These are phyloP conservation scores for Coelopa frigida DNA, from an alignment of 1,140 invertebrate species.

Conservation along the genomic window DNA sequence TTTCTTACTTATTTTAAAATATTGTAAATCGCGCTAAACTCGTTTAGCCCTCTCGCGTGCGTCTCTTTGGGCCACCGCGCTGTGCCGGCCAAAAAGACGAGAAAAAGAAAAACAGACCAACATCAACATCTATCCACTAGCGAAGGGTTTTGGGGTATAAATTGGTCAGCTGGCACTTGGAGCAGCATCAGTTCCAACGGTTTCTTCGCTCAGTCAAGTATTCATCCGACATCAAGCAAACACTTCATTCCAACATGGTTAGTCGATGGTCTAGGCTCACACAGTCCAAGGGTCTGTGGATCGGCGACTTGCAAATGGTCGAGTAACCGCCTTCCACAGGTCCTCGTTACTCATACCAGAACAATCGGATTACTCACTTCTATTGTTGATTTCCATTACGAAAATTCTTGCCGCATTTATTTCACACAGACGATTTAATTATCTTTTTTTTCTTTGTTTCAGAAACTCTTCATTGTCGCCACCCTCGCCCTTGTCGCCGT, in stretches of 20 bases:
- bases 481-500: conserved; percentile 34
- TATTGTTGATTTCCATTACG: too few species aligned
- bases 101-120: too few species aligned
- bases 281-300: too few species aligned
- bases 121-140: too few species aligned
- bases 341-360: too few species aligned
- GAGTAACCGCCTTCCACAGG: too few species aligned
- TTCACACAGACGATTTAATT: too few species aligned
- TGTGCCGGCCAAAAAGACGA: background rate
- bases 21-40: conserved; percentile 5
- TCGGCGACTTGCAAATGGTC: too few species aligned
- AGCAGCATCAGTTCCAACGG: conserved; percentile 42
- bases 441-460: conserved; percentile 9
- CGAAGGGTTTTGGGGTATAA: conserved; percentile 33
- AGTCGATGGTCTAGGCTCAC: too few species aligned
- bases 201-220: conserved; percentile 30
- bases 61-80: background rate
- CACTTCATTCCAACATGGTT: background rate
- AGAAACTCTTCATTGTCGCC: conserved; percentile 39
- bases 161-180: conserved; percentile 32
- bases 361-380: too few species aligned
- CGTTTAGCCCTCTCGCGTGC: conserved; percentile 3
- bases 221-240: background rate
- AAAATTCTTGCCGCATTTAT: too few species aligned
- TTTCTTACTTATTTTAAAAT: background rate